A percentile compares a stretch with the other conserved stretches of the same genome.
Evolutionary conservation across 2,888 invertebrate genomes (phyloP).

Genomic region (Thera obeliscata): DNA sequence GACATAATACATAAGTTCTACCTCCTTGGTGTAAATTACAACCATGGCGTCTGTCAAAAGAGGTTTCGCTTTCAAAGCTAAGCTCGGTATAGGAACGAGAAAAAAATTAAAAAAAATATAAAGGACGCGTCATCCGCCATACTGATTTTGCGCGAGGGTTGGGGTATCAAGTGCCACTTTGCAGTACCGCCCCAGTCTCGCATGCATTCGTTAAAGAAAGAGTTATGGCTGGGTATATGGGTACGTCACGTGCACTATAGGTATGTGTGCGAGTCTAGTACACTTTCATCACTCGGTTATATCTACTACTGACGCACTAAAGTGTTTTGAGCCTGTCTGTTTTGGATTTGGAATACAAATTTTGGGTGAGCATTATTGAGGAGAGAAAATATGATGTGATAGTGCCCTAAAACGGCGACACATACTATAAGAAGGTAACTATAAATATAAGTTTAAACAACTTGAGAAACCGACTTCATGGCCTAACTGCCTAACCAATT

Average conservation of each 20-base stretch:
- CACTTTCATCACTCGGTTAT: background rate
- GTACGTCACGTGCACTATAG: slow-evolving; percentile 10
- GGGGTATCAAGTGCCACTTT: slow-evolving; percentile 79
- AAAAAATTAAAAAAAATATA: slow-evolving; percentile 67
- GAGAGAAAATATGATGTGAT: no score
- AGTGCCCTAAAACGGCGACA: no score
- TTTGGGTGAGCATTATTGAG: no score
- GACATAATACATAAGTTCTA: background rate
- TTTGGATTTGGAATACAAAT: background rate
- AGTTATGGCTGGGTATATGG: slow-evolving; percentile 59
- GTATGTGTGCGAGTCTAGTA: slow-evolving; percentile 3
- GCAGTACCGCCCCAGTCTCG: slow-evolving; percentile 69
- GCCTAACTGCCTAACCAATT: no score
- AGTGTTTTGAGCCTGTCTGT: slow-evolving; percentile 7
- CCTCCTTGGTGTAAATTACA: slow-evolving; percentile 75
- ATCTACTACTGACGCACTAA: background rate
- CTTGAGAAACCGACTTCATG: no score
- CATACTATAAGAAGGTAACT: no score
- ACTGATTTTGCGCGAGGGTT: slow-evolving; percentile 77
- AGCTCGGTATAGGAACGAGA: slow-evolving; percentile 60
- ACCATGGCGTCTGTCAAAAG: slow-evolving; percentile 63
- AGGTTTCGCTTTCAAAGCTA: slow-evolving; percentile 75
- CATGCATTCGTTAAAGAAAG: slow-evolving; percentile 62
- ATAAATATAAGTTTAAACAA: no score
- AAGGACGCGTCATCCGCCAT: slow-evolving; percentile 73